Evolutionary conservation across 2,888 invertebrate genomes (phyloP).

Genomic region (Acleris sparsana): DNA sequence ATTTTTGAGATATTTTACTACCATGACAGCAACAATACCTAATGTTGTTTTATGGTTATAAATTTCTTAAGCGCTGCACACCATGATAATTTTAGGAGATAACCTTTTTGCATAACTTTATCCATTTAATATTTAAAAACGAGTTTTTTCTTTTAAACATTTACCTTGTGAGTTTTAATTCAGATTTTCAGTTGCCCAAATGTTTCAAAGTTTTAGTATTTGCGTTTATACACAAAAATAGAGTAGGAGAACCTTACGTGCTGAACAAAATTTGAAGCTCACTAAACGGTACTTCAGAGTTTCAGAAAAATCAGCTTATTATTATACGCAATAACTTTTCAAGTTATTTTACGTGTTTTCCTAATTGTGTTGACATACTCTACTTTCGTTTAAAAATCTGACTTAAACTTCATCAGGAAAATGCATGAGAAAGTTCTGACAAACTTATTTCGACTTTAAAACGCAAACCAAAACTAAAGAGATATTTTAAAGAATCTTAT

Average conservation of each 20-base stretch:
- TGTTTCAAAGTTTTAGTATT: neutral
- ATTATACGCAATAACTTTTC: too few relatives aligned
- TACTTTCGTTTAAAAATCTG: constrained; percentile 8
- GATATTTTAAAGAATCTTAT: too few relatives aligned
- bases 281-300: too few relatives aligned
- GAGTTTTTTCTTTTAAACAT: constrained; percentile 1
- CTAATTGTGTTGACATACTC: neutral
- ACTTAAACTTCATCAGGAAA: constrained; percentile 28
- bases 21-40: too few relatives aligned
- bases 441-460: constrained; percentile 26
- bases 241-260: too few relatives aligned
- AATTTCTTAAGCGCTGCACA: too few relatives aligned
- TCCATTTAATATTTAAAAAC: neutral
- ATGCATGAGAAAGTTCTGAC: constrained; percentile 16
- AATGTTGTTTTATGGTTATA: too few relatives aligned
- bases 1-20: too few relatives aligned
- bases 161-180: constrained; percentile 16
- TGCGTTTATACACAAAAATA: neutral
- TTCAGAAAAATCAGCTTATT: too few relatives aligned
- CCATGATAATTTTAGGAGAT: too few relatives aligned
- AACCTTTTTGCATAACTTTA: constrained; percentile 7
- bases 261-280: too few relatives aligned
- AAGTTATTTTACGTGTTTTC: neutral
- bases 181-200: constrained; percentile 6
- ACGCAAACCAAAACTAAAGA: neutral